Evolutionary conservation across 2,113 vertebrate genomes (phyloP), one percentile per base, ranked within the genome.

Genomic region (Vanacampus margaritifer): DNA sequence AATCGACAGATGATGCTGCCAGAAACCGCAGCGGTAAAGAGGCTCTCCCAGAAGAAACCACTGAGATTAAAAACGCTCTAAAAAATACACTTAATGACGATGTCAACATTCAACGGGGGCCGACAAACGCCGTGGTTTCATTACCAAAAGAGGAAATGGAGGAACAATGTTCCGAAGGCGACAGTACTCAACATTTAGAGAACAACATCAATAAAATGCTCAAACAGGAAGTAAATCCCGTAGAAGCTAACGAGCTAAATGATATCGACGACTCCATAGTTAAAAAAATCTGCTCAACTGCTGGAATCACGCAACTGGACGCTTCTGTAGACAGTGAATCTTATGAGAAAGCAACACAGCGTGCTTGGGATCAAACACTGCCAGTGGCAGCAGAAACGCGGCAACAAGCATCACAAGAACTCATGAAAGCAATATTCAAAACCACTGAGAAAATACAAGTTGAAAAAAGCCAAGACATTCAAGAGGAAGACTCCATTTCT

Each of bases 331-430:
- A 19, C 13, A 32, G 2, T 7, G 35, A 81, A 61, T 2, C 57
- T 36, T 16, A 61, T 4, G 9, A 56, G 13, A 57, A 65, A 58
- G 21, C 11, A 26, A 21, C 10, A 16, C 62, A 71, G 72, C 61
- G n/a, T 19, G 28, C 10, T 0, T 24, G 13, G 19, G 3, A 6
- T 1, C 7, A 58, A 64, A 59, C 45, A 37, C 12, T 41, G 10
- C 10, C 39, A 3, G 35, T 45, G 48, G 3, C 36, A 72, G 64
- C 4, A 41, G 50, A 17, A 10, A 61, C 14, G 16, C 53, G 6
- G 16, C 56, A 65, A n/a, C 48, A 73, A 59, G 41, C 53, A 51
- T 37, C 24, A 36, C n/a, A 69, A 66, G 9, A 74, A 5, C 17
- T 64, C 54, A 5, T 5, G 0, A 21, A 39, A 16, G 5, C 17